Conservation (phyloP, 1,140 invertebrate species). For the Hyposmocoma kahamanoa region DNA sequence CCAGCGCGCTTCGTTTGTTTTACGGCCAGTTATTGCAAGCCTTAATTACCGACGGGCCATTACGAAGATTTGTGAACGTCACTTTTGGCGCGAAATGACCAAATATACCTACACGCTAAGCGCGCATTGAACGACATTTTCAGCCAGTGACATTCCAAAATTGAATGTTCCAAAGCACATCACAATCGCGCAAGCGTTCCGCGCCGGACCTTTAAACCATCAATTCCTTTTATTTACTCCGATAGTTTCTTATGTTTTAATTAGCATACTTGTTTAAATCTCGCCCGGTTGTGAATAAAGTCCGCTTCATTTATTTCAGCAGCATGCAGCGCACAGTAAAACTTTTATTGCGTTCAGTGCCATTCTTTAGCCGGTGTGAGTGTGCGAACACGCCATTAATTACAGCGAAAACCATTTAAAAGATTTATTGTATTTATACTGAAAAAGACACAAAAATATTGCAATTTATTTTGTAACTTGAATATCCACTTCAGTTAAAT, state of each 20-base stretch:
- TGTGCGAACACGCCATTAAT: slow-evolving; percentile 55
- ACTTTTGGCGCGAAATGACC: slow-evolving; percentile 47
- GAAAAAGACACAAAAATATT: slow-evolving; percentile 29
- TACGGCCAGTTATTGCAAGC: slow-evolving; percentile 58
- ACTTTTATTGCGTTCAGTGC: slow-evolving; percentile 53
- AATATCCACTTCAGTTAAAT: too few species aligned
- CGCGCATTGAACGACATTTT: too few species aligned
- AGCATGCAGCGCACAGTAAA: slow-evolving; percentile 49
- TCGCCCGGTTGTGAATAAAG: too few species aligned
- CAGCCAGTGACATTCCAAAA: too few species aligned
- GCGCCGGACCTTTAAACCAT: too few species aligned
- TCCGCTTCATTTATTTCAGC: slow-evolving; percentile 41
- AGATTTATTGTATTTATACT: slow-evolving; percentile 57
- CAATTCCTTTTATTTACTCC: too few species aligned
- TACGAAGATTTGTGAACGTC: slow-evolving; percentile 59
- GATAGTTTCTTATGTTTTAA: too few species aligned
- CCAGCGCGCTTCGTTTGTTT: slow-evolving; percentile 51
- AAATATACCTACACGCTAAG: too few species aligned
- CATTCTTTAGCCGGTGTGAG: slow-evolving; percentile 44
- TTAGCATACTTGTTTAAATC: too few species aligned
- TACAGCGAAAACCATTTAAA: slow-evolving; percentile 51
- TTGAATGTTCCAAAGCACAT: background rate
- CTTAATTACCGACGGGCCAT: slow-evolving; percentile 60
- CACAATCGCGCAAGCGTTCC: too few species aligned
- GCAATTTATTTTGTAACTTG: slow-evolving; percentile 6